Percentiles rank a stretch among this genome's conserved stretches.
Evolutionary conservation across 2,113 vertebrate genomes (phyloP).

Genomic region (Myxocyprinus asiaticus): DNA sequence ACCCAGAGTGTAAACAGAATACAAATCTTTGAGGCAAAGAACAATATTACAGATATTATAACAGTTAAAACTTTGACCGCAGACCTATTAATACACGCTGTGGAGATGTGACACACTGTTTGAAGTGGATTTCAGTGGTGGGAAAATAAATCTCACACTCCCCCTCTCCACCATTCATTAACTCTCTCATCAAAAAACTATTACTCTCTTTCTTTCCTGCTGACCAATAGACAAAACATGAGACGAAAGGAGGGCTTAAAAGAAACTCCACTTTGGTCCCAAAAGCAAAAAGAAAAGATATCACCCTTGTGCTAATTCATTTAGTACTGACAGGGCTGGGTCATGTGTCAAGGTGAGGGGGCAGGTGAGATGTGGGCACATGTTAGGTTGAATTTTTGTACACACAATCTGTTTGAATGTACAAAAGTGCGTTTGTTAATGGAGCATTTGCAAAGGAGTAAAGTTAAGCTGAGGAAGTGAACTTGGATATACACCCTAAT

Average conservation of each 20-base stretch:
- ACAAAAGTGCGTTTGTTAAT: conserved; percentile 54
- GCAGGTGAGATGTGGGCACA: conserved; percentile 6
- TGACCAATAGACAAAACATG: conserved; percentile 62
- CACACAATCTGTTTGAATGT: conserved; percentile 38
- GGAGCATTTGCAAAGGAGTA: conserved; percentile 63
- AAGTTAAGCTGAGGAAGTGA: conserved; percentile 71
- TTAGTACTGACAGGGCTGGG: conserved; percentile 7
- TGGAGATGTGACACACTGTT: conserved; percentile 38
- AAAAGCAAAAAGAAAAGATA: conserved; percentile 64
- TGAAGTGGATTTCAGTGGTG: conserved; percentile 61
- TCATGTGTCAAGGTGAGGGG: conserved; percentile 45
- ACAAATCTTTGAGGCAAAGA: conserved; percentile 41
- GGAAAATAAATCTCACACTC: conserved; percentile 60
- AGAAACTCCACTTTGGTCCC: conserved; percentile 60
- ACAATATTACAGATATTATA: conserved; percentile 48
- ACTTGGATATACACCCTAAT: no score
- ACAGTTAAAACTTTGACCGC: conserved; percentile 33
- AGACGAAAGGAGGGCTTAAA: conserved; percentile 30
- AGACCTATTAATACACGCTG: conserved; percentile 49
- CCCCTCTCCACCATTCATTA: conserved; percentile 54
- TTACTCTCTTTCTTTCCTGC: conserved; percentile 48
- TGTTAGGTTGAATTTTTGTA: neutral
- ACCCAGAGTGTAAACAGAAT: conserved; percentile 31
- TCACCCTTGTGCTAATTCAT: neutral
- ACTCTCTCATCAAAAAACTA: conserved; percentile 59